Percentiles rank a stretch among this genome's conserved stretches.
phyloP scores from a whole-genome alignment of 2,888 invertebrate genomes.

The Meteorus cinctellus region DNA sequence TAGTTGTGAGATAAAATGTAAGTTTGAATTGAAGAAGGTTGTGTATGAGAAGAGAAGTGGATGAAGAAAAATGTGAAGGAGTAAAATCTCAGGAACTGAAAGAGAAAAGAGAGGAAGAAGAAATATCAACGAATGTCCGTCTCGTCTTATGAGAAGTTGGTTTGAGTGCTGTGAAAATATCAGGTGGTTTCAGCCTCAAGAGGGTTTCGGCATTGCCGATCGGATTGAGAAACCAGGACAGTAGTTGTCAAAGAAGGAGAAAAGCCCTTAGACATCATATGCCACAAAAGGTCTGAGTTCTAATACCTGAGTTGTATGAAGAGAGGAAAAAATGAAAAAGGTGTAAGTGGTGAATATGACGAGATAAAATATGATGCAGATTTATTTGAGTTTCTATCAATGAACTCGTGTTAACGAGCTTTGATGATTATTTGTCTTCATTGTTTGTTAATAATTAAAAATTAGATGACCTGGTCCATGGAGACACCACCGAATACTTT shows the following conservation, averaged over 20 bases:
- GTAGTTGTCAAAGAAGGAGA: conserved; percentile 26
- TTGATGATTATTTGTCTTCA: no score
- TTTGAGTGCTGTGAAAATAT: conserved; percentile 55
- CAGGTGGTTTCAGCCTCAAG: conserved; percentile 40
- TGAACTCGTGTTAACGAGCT: neutral
- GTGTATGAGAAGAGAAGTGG: conserved; percentile 23
- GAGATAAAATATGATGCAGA: neutral
- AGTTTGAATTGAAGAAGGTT: conserved; percentile 1
- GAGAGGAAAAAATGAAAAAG: neutral
- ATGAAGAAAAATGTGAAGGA: conserved; percentile 32
- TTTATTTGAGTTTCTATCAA: neutral
- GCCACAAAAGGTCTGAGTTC: conserved; percentile 7
- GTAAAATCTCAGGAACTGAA: conserved; percentile 26
- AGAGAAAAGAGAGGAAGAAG: conserved; percentile 36
- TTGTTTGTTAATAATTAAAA: no score
- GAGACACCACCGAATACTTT: no score
- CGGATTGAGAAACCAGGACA: conserved; percentile 40
- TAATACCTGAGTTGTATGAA: neutral
- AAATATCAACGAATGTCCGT: conserved; percentile 29
- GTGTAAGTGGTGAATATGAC: no score
- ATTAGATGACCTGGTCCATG: no score
- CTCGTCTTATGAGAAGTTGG: conserved; percentile 27
- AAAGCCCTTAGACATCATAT: conserved; percentile 3
- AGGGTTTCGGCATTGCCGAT: conserved; percentile 45
- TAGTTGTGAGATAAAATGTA: neutral